Conservation (phyloP, 64 coral and sea anemone genomes). For the Montipora sp. region DNA sequence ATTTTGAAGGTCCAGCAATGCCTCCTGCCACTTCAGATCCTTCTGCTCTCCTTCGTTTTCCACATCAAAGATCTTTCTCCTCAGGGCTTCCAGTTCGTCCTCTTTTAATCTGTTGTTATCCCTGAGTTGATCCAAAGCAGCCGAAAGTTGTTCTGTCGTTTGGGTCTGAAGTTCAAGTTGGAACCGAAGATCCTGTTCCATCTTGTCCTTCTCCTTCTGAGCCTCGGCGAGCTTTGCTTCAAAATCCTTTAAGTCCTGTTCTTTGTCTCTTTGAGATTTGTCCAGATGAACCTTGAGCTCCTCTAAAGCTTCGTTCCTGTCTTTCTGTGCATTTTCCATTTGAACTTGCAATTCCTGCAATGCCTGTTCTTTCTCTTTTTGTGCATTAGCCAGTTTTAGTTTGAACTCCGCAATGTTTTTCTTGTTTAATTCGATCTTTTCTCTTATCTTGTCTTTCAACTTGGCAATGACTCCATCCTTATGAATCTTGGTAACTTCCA, state of each 20-base stretch:
- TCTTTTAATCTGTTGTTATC: conserved; percentile 35
- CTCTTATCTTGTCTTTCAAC: conserved; percentile 85
- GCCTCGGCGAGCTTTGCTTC: neutral
- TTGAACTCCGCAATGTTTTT: conserved; percentile 74
- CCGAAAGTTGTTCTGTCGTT: conserved; percentile 33
- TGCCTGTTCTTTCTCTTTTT: conserved; percentile 53
- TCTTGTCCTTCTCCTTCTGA: conserved; percentile 38
- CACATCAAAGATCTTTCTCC: conserved; percentile 4
- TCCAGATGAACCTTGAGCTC: conserved; percentile 42
- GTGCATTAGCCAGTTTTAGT: conserved; percentile 23
- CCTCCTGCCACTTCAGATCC: conserved; percentile 49
- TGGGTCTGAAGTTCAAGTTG: conserved; percentile 37
- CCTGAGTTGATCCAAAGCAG: conserved; percentile 34
- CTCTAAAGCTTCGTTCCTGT: conserved; percentile 19
- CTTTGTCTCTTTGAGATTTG: neutral
- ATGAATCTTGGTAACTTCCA: conserved; percentile 67
- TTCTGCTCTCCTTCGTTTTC: conserved; percentile 50
- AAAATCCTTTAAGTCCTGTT: neutral
- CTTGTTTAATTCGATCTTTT: conserved; percentile 92
- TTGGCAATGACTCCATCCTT: conserved; percentile 89
- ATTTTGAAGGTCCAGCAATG: conserved; percentile 49
- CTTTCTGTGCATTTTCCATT: conserved; percentile 26
- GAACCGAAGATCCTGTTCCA: neutral
- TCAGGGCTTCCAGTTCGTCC: conserved; percentile 16
- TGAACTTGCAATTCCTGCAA: conserved; percentile 25